phyloP scores from a whole-genome alignment of 2,113 vertebrate species.

The Emydura subglobosa region DNA sequence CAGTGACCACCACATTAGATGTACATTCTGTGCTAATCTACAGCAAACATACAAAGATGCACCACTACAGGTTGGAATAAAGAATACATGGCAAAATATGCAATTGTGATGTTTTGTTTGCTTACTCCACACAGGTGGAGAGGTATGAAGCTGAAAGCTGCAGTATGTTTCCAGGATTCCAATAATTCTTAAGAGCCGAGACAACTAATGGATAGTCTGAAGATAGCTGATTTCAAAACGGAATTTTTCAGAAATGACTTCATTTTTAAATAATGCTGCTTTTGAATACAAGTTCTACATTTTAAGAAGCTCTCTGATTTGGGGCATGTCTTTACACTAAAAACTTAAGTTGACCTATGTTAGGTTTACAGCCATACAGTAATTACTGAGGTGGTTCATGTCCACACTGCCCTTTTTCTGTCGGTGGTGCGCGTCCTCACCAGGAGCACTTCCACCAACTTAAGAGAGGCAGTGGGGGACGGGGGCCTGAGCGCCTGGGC shows the following conservation, averaged over 20 bases:
- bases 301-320: neutral
- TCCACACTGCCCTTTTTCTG: no score
- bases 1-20: neutral
- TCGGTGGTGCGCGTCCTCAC: no score
- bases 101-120: neutral
- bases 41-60: neutral
- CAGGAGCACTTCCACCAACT: no score
- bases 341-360: no score
- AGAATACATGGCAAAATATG: accelerated
- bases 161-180: neutral
- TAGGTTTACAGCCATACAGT: no score
- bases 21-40: neutral
- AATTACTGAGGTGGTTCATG: no score
- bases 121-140: neutral
- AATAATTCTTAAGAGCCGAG: neutral
- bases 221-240: neutral
- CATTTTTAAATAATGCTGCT: neutral
- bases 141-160: neutral
- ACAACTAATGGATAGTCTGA: neutral
- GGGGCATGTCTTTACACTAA: no score
- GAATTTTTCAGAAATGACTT: neutral
- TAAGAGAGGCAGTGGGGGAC: no score
- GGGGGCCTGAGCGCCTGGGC: no score
- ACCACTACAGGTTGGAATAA: neutral
- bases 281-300: neutral